Base-by-base conservation (phyloP, 2,113 vertebrate genomes). In the Calidris pygmaea region DNA sequence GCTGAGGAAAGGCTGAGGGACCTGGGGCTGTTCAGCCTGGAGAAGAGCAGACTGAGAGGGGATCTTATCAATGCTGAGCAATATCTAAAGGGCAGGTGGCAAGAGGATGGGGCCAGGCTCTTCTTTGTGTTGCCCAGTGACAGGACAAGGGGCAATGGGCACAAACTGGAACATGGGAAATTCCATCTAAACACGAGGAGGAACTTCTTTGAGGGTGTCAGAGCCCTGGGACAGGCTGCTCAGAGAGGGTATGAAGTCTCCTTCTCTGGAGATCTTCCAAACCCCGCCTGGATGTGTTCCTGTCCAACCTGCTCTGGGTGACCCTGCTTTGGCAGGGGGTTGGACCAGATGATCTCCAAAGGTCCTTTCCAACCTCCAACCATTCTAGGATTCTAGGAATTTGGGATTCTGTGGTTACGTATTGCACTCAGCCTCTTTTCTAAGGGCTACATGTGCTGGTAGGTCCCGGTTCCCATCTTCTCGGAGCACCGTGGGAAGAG, bases 361-460 rank as follows among this genome's bases (percentile, higher is more conserved):
- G 24, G 35, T 27, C 35, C 35, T 16, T 62, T 62, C 60, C 60
- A 18, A 39, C 24, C 35, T 23, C 7, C 3, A 27, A 27, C 32
- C 12, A n/a, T 34, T 10, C 53, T 55, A 27, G 29, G 53, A 27
- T 27, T 52, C 24, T 52, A 19, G 45, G 45, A 21, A 22, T 48
- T 48, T 5, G 50, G 26, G 12, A 35, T 26, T 26, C 59, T 62
- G 24, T 22, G 56, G 22, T 58, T 58, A 34, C 14, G 20, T n/a
- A n/a, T 58, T 58, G 22, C 47, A 22, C 47, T 48, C 47, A 48
- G 47, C 20, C 47, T 48, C 19, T 47, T 86, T 48, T 47, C 35
- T 65, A n/a, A 73, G 53, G 35, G 23, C 9, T 58, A 4, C 0
- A 0, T 15, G 18, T 1, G 1, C 13, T 59, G n/a, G 11, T 76